Base-by-base conservation (phyloP, 1,140 invertebrate species). In the Penaeus indicus region DNA sequence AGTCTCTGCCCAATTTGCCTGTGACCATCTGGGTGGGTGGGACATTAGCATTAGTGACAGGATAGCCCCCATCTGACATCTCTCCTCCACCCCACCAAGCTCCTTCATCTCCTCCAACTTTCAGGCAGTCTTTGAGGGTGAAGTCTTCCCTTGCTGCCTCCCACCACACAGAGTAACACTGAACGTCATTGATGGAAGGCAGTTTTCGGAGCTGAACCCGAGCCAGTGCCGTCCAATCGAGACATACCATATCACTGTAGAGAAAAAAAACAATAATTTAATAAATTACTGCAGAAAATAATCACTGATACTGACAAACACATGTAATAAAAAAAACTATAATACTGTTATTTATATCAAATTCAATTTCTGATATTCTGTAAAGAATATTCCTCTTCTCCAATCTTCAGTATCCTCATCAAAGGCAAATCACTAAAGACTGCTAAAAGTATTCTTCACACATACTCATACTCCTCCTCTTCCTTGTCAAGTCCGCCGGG, bases 121-220 rank as follows among this genome's bases (percentile, higher is more conserved):
- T 60, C 16, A 90, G 72, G 25, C 90, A 90, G 38, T 90, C 90
- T 72, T 75, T 67, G 8, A 90, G 86, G 19, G 81, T 85, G 42
- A 90, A 79, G 64, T 88, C 83, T 22, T 88, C 63, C 19, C 72
- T 79, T 38, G 78, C 32, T 21, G 86, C 84, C 60, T 42, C 64
- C 90, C 90, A 90, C 83, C 87, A 88, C 25, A 90, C 90, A 42
- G 86, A 85, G 83, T 88, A 90, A 54, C 90, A 90, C 78, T 90
- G 86, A 16, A 90, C 83, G 47, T 88, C 84, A 72, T 81, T 84
- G 80, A 62, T 4, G 3, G 69, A 27, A 54, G 61, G 75, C 60
- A 82, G n/a, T 78, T 86, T 86, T 10, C 85, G 80, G 13, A 90
- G 79, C 25, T 90, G 89, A 54, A 90, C 54, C 11, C 81, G 89